Evolutionary conservation across 2,888 invertebrate species (phyloP).

Genomic region (Eugnorisma glareosa): DNA sequence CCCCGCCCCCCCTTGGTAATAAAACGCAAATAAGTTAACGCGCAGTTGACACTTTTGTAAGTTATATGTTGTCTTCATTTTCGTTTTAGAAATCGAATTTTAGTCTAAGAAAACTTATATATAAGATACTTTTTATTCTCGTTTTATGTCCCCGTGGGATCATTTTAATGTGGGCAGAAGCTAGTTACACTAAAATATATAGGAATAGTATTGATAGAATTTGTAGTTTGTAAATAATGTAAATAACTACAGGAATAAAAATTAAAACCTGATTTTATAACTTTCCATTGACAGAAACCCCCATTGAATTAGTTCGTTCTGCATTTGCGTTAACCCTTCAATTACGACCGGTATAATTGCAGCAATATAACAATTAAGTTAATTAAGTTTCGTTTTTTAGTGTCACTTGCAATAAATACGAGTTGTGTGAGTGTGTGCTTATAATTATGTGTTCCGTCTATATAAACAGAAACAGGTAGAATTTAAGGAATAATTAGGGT

Average conservation of each 20-base stretch:
- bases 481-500: background rate
- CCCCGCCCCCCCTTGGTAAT: too few species aligned
- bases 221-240: too few species aligned
- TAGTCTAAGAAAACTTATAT: background rate
- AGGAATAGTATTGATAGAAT: too few species aligned
- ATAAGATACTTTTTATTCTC: background rate
- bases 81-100: background rate
- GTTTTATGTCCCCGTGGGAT: background rate
- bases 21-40: background rate
- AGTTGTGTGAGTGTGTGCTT: background rate
- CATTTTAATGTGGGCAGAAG: background rate
- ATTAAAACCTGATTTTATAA: background rate
- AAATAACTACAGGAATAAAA: background rate
- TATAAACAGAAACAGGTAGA: background rate
- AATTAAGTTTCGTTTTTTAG: constrained; percentile 1
- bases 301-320: background rate
- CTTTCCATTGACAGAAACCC: background rate
- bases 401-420: constrained; percentile 10
- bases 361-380: constrained; percentile 1
- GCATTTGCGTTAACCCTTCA: constrained; percentile 35
- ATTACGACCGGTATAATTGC: constrained; percentile 30
- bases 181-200: background rate
- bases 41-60: background rate
- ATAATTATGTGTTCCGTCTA: constrained; percentile 17
- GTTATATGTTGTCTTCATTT: background rate